Evolutionary conservation across 1,140 invertebrate genomes (phyloP).

Genomic region (Cotesia typhae): DNA sequence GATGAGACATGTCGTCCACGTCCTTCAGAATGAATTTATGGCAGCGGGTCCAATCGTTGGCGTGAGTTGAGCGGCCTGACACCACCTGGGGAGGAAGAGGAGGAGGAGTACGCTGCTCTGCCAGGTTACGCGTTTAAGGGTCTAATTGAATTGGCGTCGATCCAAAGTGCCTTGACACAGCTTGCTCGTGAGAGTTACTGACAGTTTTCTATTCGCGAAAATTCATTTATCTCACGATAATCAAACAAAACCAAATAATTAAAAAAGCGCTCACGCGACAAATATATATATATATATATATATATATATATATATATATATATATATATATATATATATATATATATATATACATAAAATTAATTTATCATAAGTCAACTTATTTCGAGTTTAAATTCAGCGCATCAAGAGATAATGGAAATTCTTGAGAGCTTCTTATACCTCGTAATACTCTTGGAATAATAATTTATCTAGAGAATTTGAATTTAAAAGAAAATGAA

Average conservation of each 20-base stretch:
- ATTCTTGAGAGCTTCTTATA: no score
- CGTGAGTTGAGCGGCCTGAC: not conserved
- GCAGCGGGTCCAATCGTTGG: conserved; percentile 17
- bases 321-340: no score
- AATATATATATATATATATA: not conserved
- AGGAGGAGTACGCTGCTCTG: conserved; percentile 15
- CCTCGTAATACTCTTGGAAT: no score
- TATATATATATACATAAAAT: no score
- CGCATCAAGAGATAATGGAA: no score
- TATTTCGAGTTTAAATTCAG: no score
- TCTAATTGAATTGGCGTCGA: conserved; percentile 32
- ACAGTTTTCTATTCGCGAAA: conserved; percentile 14
- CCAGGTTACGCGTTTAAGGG: conserved; percentile 30
- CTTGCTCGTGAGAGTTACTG: conserved; percentile 23
- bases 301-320: no score
- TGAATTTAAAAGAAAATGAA: no score
- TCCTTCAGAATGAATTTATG: conserved; percentile 27
- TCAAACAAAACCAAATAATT: not conserved
- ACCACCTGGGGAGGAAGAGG: conserved; percentile 22
- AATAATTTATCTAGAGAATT: no score
- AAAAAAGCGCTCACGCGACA: not conserved
- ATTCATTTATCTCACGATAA: conserved; percentile 5
- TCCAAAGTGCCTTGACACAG: conserved; percentile 28
- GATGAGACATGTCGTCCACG: conserved; percentile 27
- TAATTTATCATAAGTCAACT: no score